Conservation (phyloP, 2,113 vertebrate species). For the Sinocyclocheilus anophthalmus region DNA sequence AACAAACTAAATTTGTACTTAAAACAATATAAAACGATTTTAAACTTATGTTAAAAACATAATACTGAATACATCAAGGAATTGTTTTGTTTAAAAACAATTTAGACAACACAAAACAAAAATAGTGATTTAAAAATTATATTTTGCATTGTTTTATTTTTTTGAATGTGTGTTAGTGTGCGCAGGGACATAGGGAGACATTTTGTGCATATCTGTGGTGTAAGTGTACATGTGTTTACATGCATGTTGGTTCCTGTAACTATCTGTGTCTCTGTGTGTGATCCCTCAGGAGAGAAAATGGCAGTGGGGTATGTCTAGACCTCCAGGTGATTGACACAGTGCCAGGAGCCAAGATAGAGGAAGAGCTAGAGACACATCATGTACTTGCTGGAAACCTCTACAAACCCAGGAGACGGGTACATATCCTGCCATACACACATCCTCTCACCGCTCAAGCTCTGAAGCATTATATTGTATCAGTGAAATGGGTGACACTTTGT, state of each 20-base stretch:
- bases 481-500: not conserved
- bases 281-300: conserved; percentile 85
- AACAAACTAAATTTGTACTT: not conserved
- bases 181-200: not conserved
- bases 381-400: conserved; percentile 92
- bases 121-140: not conserved
- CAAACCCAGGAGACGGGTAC: conserved; percentile 88
- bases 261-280: conserved; percentile 4
- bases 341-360: conserved; percentile 87
- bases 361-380: conserved; percentile 90
- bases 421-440: conserved; percentile 1
- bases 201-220: not conserved
- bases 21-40: not conserved
- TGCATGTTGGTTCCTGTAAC: not conserved
- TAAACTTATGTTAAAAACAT: not conserved
- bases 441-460: not conserved
- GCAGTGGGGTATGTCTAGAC: conserved; percentile 92
- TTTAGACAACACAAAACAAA: not conserved
- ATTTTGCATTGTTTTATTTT: not conserved
- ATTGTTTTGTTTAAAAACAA: not conserved
- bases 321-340: conserved; percentile 94
- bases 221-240: not conserved
- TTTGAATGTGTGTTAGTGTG: not conserved
- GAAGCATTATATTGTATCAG: not conserved
- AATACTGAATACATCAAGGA: not conserved